Evolutionary conservation across 1,140 invertebrate genomes (phyloP), one percentile per base, ranked within the genome.

Genomic region (Trachymyrmex cornetzi): DNA sequence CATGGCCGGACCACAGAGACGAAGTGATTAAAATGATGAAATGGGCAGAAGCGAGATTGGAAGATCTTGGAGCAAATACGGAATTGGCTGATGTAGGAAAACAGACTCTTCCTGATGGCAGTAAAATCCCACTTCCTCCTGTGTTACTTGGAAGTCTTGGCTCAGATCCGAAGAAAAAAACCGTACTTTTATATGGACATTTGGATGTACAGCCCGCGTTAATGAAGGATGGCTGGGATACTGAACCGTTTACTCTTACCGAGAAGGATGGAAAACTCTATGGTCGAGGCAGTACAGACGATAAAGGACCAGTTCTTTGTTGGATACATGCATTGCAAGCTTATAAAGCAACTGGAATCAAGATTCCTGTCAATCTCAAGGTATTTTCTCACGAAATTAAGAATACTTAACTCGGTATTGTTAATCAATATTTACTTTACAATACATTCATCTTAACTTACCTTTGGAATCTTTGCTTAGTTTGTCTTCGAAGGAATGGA

Each of bases 401-500:
- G 84, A 53, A 88, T 80, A 7, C 5, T 71, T 74, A 0, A 48
- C 5, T 44, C 0, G 16, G 0, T 9, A 19, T 64, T 30, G n/a
- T 75, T 19, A 53, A 61, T 19, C 61, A 59, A 22, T 2, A 80
- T 67, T 64, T 71, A 53, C 74, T 74, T 82, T 64, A 24, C 57
- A 57, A 38, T 72, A 53, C 38, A 75, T 77, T 88, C 87, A 3
- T 63, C 11, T 75, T 24, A 55, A 59, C 9, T 30, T 16, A 30
- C 1, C 5, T 57, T n/a, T 75, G n/a, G 2, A 57, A 55, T 22
- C 16, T 86, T 95, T 95, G 55, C 92, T 19, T 5, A 98, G 96
- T 99, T 99, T 96, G 96, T 98, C 24, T 98, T 99, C 94, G 99
- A 99, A 96, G 99, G 98, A 64, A 99, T 99, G 99, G 99, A 99